Evolutionary conservation across 2,113 vertebrate species (phyloP).

Genomic region (Passer montanus): DNA sequence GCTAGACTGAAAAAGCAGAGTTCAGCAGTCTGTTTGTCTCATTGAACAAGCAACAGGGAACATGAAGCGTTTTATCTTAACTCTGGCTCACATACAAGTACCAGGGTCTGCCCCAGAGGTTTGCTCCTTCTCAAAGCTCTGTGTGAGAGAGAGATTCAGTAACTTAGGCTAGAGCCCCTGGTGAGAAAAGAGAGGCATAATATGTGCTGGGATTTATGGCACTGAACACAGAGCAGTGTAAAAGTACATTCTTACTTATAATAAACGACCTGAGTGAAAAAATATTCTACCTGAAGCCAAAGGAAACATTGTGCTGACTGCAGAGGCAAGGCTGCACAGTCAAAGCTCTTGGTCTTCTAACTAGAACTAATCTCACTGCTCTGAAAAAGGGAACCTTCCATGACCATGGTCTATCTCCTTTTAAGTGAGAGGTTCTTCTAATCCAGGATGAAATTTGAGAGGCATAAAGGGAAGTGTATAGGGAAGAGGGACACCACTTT

Average conservation of each 20-base stretch:
- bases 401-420: not conserved
- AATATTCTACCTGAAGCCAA: slow-evolving; percentile 42
- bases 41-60: not conserved
- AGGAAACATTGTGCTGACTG: slow-evolving; percentile 26
- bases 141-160: not conserved
- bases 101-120: not conserved
- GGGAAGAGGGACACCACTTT: not conserved
- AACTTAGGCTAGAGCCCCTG: not conserved
- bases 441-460: not conserved
- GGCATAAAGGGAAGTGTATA: not conserved
- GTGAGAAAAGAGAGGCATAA: not conserved
- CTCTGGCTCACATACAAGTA: not conserved
- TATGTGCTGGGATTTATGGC: slow-evolving; percentile 28
- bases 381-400: not conserved
- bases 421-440: not conserved
- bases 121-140: not conserved
- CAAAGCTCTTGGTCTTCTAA: not conserved
- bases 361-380: not conserved
- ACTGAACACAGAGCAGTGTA: not conserved
- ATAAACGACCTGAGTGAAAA: slow-evolving; percentile 4
- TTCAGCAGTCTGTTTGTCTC: not conserved
- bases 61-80: not conserved
- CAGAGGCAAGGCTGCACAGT: not conserved
- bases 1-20: not conserved
- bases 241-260: slow-evolving; percentile 31